Base-by-base conservation (phyloP, 2,113 vertebrate species). In the Phalacrocorax carbo region DNA sequence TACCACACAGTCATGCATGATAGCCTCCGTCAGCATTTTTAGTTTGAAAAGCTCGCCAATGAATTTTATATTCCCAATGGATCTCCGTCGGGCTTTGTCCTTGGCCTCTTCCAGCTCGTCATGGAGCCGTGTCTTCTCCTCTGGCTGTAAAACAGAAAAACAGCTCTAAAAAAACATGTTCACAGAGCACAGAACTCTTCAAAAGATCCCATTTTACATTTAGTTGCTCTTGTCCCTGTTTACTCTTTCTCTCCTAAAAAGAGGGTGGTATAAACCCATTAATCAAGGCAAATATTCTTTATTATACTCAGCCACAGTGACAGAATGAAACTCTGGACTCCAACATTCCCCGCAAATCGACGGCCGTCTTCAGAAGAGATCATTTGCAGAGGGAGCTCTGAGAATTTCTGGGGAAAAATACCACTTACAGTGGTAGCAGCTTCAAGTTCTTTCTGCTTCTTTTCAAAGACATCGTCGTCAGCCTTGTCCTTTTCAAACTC, bases 401-500 rank as follows among this genome's bases (percentile, higher is more conserved):
- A 48, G 22, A 49, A 65, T 36, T 81, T 68, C 25, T 11, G 38
- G 36, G 92, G 51, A 60, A 79, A 88, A 90, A 72, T 2, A 44
- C 29, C 70, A 95, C 98, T 86, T 96, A 99, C 99, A 81, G 98
- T 98, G 82, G 98, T 98, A 85, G 99, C 98, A 93, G 99, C 98
- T 94, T 99, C 99, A 3, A 99, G 98, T 94, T 99, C 99, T 80
- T 99, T 99, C 98, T 99, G 99, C 96, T 99, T 99, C 98, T 98
- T 99, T 97, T 99, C 99, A 86, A 99, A 99, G 96, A 99, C 99
- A 13, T 99, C 99, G 5, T 99, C 99, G 2, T 99, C 99, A 77
- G 99, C 99, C 97, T 99, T 99, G 98, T 99, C 99, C 96, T 99
- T 99, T 92, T 99, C 99, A 96, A 99, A 99, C 86, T 99, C 99